Evolutionary conservation across 2,797 vertebrate species (phyloP).

Genomic region (Crenichthys baileyi): DNA sequence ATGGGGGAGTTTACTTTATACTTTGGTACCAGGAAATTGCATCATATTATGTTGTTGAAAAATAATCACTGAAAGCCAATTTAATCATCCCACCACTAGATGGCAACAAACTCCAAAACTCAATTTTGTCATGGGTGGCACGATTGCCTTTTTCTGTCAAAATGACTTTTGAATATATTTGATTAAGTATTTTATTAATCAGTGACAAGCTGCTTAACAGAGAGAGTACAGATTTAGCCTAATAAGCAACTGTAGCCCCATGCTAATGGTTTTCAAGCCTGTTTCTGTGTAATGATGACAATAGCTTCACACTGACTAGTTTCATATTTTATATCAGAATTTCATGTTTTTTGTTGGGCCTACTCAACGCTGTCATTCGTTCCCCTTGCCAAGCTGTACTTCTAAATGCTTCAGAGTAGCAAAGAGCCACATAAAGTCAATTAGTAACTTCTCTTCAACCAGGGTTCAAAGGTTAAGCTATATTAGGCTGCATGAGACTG

Average conservation of each 20-base stretch:
- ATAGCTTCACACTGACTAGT: background rate
- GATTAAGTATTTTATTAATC: background rate
- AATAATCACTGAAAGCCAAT: background rate
- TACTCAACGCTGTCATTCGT: background rate
- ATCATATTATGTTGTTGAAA: background rate
- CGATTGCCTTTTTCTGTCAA: background rate
- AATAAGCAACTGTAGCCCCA: background rate
- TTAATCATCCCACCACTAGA: conserved; percentile 49
- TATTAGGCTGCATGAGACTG: conserved; percentile 15
- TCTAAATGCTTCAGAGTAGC: conserved; percentile 26
- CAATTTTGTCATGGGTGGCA: background rate
- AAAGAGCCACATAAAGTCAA: conserved; percentile 64
- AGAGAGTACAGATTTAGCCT: background rate
- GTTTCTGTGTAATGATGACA: background rate
- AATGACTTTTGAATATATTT: background rate
- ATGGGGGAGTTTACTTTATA: background rate
- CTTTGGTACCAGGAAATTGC: background rate
- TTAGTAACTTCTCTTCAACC: conserved; percentile 64
- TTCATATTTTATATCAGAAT: background rate
- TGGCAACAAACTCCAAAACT: conserved; percentile 47
- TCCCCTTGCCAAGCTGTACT: background rate
- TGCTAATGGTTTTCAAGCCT: background rate
- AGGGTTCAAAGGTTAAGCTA: conserved; percentile 61
- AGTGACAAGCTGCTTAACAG: background rate
- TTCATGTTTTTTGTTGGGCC: background rate